Percentiles rank a stretch among this genome's conserved stretches.
These are phyloP conservation scores for Apteryx owenii DNA, from an alignment of 2,113 vertebrate species.

Conservation along the genomic window DNA sequence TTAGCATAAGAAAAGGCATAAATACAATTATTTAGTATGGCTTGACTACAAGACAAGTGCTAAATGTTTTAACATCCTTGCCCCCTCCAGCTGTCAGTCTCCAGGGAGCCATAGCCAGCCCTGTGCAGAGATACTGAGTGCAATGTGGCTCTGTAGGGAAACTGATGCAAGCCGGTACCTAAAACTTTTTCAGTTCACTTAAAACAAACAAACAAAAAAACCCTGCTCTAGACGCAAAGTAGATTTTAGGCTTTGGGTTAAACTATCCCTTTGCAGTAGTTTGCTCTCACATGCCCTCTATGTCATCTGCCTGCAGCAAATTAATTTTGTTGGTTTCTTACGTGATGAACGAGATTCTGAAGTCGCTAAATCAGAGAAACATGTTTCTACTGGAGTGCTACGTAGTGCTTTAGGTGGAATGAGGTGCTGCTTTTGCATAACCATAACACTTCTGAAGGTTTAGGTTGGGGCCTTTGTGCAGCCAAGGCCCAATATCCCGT, in stretches of 20 bases:
- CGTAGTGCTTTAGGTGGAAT: neutral
- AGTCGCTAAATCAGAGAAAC: neutral
- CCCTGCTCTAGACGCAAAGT: neutral
- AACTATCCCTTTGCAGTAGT: neutral
- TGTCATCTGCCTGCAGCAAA: neutral
- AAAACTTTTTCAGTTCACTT: neutral
- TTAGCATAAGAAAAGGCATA: too few species aligned
- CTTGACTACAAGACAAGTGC: too few species aligned
- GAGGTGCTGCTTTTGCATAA: neutral
- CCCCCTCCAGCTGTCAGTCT: neutral
- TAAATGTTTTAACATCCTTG: neutral
- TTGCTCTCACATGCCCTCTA: neutral
- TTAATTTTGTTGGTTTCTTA: neutral
- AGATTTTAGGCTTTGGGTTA: neutral
- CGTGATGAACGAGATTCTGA: neutral
- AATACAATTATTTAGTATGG: too few species aligned
- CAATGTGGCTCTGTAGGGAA: neutral
- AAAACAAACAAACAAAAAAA: neutral
- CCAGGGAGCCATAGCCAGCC: neutral
- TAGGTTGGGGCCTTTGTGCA: slow-evolving; percentile 84
- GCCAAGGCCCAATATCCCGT: slow-evolving; percentile 86
- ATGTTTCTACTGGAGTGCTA: neutral
- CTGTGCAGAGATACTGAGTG: neutral
- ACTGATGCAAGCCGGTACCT: neutral
- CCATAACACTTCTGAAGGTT: neutral